phyloP scores from a whole-genome alignment of 1,140 invertebrate species.

The Pemphigus obesinymphae region DNA sequence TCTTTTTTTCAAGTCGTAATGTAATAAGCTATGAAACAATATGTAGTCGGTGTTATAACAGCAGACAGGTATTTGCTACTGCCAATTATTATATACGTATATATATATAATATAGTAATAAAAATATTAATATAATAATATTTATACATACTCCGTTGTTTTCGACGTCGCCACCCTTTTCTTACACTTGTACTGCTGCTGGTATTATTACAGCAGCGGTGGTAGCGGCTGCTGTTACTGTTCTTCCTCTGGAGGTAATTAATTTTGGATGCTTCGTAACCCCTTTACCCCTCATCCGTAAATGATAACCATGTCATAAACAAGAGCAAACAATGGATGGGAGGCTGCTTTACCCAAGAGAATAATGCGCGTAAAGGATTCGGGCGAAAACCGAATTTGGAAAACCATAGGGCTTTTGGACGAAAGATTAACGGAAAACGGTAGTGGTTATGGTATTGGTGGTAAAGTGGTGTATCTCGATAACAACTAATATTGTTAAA shows the following conservation, averaged over 20 bases:
- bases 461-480: background rate
- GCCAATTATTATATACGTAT: background rate
- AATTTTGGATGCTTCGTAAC: background rate
- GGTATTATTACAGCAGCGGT: background rate
- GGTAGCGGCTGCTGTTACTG: background rate
- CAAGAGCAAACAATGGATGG: background rate
- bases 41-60: background rate
- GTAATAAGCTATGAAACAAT: background rate
- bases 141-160: background rate
- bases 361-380: background rate
- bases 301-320: conserved; percentile 35
- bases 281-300: background rate
- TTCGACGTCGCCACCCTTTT: background rate
- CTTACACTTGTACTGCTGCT: background rate
- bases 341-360: background rate
- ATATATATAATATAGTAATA: background rate
- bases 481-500: conserved; percentile 18
- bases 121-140: background rate
- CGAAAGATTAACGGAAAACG: background rate
- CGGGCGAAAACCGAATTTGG: background rate
- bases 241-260: background rate
- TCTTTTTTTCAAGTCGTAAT: too few species aligned
- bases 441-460: background rate
- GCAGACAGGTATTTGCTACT: background rate
- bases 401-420: background rate